Base-by-base conservation (phyloP, 2,113 vertebrate species). In the Illadopsis cleaveri region DNA sequence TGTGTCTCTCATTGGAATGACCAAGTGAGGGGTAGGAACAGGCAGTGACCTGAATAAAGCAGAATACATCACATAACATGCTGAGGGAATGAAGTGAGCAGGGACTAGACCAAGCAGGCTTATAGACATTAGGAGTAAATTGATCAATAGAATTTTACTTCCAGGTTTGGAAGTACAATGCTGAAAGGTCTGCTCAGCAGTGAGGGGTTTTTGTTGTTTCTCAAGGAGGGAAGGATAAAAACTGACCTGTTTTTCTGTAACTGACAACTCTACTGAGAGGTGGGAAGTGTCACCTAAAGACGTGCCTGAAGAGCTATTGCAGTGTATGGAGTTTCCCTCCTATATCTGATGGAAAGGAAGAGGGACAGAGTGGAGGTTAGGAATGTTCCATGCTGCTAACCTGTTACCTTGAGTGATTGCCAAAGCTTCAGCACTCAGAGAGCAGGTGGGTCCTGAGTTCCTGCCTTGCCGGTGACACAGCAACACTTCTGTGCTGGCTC, bases 41-140 rank as follows among this genome's bases (percentile, higher is more conserved):
- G 56, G 30, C 72, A 61, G 5, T 66, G 37, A 76, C 48, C 42
- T 42, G 50, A 30, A 65, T 62, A 56, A 50, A 82, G 31, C 48
- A 53, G 53, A 64, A 25, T 3, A 1, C 0, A 0, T 50, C 73
- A 35, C 1, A 9, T 30, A 79, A 15, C 2, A 0, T 2, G 5
- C 37, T 20, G 38, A 31, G 48, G 19, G 47, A 68, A 20, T 21
- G 61, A 38, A 12, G 50, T 5, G 10, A 51, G 24, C 48, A 37
- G 40, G 35, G 62, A 30, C 37, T 42, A 30, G 45, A 37, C 20
- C 18, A 27, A 54, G 58, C 22, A 40, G 37, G 25, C 28, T 53
- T 53, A 10, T 17, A n/a, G 54, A 21, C 12, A 20, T 44, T 44
- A 69, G 40, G 50, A 86, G 27, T 65, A 38, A 64, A 51, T 11